phyloP scores from a whole-genome alignment of 2,113 vertebrate genomes.

The Thinocorus orbignyianus region DNA sequence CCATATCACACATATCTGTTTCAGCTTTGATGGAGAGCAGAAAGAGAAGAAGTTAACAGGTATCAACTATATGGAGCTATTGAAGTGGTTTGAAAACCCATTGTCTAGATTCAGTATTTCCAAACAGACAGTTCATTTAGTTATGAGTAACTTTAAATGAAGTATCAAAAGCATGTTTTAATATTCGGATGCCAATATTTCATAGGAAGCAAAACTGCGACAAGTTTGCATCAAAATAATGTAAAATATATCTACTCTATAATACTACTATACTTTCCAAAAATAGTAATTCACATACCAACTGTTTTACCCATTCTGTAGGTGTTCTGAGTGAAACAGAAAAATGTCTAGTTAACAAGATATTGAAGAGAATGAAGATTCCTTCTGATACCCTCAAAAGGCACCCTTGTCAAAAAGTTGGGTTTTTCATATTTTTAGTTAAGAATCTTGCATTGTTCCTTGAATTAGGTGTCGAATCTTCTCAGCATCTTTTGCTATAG shows the following conservation, averaged over 20 bases:
- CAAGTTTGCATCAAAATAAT: background rate
- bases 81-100: background rate
- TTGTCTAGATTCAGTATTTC: background rate
- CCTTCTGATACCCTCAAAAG: background rate
- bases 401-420: background rate
- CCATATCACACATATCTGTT: background rate
- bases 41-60: background rate
- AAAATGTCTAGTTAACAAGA: background rate
- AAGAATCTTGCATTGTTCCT: conserved; percentile 58
- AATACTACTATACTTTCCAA: background rate
- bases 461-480: conserved; percentile 85
- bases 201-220: background rate
- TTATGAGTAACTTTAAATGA: background rate
- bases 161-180: background rate
- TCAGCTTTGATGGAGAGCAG: background rate
- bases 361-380: background rate
- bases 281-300: background rate
- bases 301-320: background rate
- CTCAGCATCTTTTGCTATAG: conserved; percentile 81
- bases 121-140: background rate
- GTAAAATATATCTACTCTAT: background rate
- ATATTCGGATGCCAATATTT: background rate
- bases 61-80: background rate
- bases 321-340: background rate
- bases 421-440: too few relatives aligned